These are phyloP conservation scores for Helostoma temminkii DNA, from an alignment of 2,797 vertebrate species.

Conservation along the genomic window DNA sequence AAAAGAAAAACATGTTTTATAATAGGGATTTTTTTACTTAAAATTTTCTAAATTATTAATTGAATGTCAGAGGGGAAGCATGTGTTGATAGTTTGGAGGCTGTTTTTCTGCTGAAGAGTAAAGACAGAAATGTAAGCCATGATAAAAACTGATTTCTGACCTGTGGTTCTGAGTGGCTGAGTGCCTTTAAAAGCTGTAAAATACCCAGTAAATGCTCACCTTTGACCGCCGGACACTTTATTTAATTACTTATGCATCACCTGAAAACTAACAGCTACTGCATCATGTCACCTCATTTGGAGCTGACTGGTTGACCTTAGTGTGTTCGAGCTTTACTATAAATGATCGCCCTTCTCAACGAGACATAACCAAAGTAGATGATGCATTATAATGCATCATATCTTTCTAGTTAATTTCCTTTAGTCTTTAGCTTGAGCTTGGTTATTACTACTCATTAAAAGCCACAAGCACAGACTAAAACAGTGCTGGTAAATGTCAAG, in stretches of 20 bases:
- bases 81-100: too few relatives aligned
- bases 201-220: slow-evolving; percentile 18
- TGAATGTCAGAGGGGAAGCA: too few relatives aligned
- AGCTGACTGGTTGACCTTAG: background rate
- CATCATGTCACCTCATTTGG: background rate
- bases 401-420: background rate
- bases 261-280: background rate
- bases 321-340: background rate
- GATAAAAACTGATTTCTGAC: too few relatives aligned
- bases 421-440: background rate
- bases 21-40: too few relatives aligned
- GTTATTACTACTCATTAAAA: background rate
- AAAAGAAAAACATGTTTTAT: background rate
- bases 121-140: too few relatives aligned
- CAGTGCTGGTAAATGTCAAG: slow-evolving; percentile 44
- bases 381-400: background rate
- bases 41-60: too few relatives aligned
- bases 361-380: background rate
- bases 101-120: too few relatives aligned
- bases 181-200: slow-evolving; percentile 28
- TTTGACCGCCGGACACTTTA: slow-evolving; percentile 32
- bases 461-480: too few relatives aligned
- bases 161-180: too few relatives aligned
- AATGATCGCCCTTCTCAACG: too few relatives aligned
- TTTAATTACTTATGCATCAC: slow-evolving; percentile 11